These are phyloP conservation scores for Drosophila helvetica DNA, from an alignment of 2,888 invertebrate genomes.

Conservation along the genomic window DNA sequence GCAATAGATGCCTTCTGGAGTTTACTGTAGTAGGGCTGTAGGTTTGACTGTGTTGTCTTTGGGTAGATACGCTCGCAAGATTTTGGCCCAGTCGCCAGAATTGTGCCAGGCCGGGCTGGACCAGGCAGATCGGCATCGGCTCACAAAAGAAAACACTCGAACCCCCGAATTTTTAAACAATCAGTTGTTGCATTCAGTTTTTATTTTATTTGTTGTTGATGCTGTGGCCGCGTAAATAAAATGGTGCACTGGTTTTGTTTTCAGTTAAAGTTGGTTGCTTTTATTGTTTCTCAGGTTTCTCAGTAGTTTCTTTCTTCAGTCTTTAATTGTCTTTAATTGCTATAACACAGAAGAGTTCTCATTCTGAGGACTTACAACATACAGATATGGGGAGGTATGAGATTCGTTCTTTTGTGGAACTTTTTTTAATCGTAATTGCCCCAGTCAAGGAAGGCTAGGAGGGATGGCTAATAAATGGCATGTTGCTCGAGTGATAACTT, in stretches of 20 bases:
- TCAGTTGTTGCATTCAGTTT: constrained; percentile 37
- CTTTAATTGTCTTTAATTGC: constrained; percentile 40
- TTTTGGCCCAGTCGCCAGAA: constrained; percentile 18
- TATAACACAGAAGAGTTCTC: constrained; percentile 44
- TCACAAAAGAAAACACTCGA: constrained; percentile 73
- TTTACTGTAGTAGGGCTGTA: not conserved
- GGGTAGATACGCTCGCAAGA: constrained; percentile 7
- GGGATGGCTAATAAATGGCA: constrained; percentile 20
- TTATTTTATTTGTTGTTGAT: constrained; percentile 60
- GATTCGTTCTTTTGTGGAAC: not conserved
- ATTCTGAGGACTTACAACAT: constrained; percentile 30
- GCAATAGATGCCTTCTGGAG: not conserved
- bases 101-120: not conserved
- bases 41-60: not conserved
- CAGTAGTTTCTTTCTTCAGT: constrained; percentile 45
- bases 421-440: constrained; percentile 2
- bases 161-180: constrained; percentile 68
- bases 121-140: constrained; percentile 21
- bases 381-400: constrained; percentile 5
- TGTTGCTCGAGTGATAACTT: constrained; percentile 65
- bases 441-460: not conserved
- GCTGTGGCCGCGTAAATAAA: constrained; percentile 60
- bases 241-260: constrained; percentile 52
- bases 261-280: constrained; percentile 33
- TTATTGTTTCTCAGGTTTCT: constrained; percentile 40